Evolutionary conservation across 2,113 vertebrate genomes (phyloP), one percentile per base, ranked within the genome.

Genomic region (Eclectus roratus): DNA sequence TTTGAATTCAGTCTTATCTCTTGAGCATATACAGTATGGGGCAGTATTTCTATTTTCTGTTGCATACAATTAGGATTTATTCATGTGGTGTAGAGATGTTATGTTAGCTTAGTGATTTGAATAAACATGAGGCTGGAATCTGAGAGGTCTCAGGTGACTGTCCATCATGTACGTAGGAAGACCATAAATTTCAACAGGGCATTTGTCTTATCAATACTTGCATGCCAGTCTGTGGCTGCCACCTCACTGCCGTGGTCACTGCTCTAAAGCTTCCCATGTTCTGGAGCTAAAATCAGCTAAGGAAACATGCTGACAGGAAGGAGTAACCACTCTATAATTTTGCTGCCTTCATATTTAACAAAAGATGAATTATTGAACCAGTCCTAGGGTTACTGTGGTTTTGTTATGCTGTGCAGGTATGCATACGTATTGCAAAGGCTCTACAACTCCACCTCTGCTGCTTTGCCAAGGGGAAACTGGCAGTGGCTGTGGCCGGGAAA

Each of bases 1-100:
- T 96, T 89, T 89, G 53, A 92, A 95, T 93, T 83, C 44, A 16
- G n/a, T 73, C 63, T 88, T 25, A 96, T 92, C 74, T 92, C 83
- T 93, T 96, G 44, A 95, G 65, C 41, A 89, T 97, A 95, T 47
- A 91, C 41, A 58, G 18, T 24, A 84, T 52, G 50, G 70, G 25
- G 20, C 16, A 41, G 12, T 41, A 95, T 91, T 71, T 94, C 7
- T 55, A 41, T 86, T 88, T 56, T 91, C 78, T 96, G 78, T 94
- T 89, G 83, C 88, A 66, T 50, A 55, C 23, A 78, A 41, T 90
- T 95, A 70, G 74, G 28, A 72, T 80, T 86, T 89, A 93, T 88
- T 68, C 17, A 37, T 9, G 5, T 8, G 21, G 17, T 70, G 37
- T 44, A 77, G 53, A 46, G 55, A 49, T 68, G 46, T 29, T 55